These are phyloP conservation scores for Labeo calbasu DNA, from an alignment of 2,797 vertebrate genomes.

Conservation along the genomic window DNA sequence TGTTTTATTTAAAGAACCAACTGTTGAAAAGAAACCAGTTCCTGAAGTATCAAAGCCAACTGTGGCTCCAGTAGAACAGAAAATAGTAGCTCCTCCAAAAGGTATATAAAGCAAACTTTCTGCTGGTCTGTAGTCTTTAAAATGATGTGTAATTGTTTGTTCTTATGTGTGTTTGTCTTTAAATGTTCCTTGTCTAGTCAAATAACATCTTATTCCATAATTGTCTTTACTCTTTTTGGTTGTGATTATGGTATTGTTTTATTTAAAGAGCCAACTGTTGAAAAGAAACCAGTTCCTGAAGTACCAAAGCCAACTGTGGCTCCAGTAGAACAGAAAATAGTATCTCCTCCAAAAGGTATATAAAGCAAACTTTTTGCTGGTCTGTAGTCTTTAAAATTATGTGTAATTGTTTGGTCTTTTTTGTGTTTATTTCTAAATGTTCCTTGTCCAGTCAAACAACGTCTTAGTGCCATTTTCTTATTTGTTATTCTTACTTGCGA, in stretches of 20 bases:
- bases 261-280: slow-evolving; percentile 60
- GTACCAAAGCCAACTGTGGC: slow-evolving; percentile 47
- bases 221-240: slow-evolving; percentile 7
- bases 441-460: neutral
- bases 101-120: slow-evolving; percentile 19
- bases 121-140: neutral
- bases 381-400: neutral
- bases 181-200: neutral
- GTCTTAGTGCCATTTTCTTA: neutral
- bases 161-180: neutral
- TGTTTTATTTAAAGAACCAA: slow-evolving; percentile 62
- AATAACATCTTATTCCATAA: neutral
- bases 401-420: neutral
- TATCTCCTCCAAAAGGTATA: slow-evolving; percentile 48
- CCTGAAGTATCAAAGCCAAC: slow-evolving; percentile 46
- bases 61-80: slow-evolving; percentile 26
- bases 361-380: neutral
- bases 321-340: slow-evolving; percentile 40
- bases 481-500: neutral
- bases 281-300: slow-evolving; percentile 56
- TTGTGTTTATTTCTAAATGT: slow-evolving; percentile 19
- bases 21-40: slow-evolving; percentile 62
- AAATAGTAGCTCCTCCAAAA: slow-evolving; percentile 46
- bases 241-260: slow-evolving; percentile 57
- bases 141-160: neutral